Conservation (phyloP, 1,140 invertebrate genomes). For the Drosophila ananassae region DNA sequence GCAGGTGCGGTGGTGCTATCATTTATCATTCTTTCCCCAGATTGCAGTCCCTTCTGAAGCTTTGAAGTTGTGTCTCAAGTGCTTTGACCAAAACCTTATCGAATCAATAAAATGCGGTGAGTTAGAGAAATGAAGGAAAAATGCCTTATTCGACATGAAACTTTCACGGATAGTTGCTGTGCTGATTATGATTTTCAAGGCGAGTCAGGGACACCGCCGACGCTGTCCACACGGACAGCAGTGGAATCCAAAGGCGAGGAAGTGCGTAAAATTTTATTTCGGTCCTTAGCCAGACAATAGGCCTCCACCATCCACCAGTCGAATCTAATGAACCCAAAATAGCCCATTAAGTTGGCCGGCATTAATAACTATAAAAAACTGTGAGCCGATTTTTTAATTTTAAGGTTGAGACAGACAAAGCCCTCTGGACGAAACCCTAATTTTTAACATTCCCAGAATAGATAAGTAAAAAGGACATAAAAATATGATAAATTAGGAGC, state of each 20-base stretch:
- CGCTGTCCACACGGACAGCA: constrained; percentile 31
- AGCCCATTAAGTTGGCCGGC: constrained; percentile 23
- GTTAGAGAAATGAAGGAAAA: background rate
- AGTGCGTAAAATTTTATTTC: constrained; percentile 56
- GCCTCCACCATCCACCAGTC: constrained; percentile 7
- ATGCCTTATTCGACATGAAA: constrained; percentile 27
- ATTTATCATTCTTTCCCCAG: constrained; percentile 24
- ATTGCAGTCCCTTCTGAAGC: constrained; percentile 24
- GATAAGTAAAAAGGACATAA: constrained; percentile 7
- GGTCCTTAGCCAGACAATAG: constrained; percentile 7
- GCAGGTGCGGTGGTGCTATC: constrained; percentile 31
- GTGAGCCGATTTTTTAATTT: constrained; percentile 56
- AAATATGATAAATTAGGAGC: constrained; percentile 72
- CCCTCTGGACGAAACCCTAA: constrained; percentile 41
- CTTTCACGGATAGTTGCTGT: constrained; percentile 12
- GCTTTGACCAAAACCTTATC: constrained; percentile 27
- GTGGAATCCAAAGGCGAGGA: constrained; percentile 26
- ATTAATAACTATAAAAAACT: constrained; percentile 60
- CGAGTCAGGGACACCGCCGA: background rate
- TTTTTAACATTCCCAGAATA: constrained; percentile 54
- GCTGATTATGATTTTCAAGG: constrained; percentile 25
- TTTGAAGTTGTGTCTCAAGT: constrained; percentile 16
- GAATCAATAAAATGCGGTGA: constrained; percentile 38
- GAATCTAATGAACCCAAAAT: constrained; percentile 52
- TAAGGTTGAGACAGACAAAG: constrained; percentile 28